phyloP scores from a whole-genome alignment of 2,113 vertebrate species.

The Notothenia rossii region DNA sequence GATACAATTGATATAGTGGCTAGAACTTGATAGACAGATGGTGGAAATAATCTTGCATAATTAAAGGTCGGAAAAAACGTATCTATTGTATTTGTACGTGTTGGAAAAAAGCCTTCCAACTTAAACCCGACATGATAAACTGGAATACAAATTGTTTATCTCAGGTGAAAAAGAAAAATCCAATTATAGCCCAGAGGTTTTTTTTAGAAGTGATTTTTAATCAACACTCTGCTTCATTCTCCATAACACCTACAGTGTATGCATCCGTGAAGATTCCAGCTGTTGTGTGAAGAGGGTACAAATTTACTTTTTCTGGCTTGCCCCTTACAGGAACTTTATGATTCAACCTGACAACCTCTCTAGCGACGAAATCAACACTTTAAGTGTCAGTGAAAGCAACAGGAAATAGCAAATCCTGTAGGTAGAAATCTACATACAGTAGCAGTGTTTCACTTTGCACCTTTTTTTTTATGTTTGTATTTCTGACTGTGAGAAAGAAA shows the following conservation, averaged over 20 bases:
- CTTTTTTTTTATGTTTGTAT: not conserved
- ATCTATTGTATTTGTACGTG: constrained; percentile 33
- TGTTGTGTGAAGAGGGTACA: not conserved
- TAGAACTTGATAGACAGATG: constrained; percentile 58
- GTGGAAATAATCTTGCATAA: constrained; percentile 66
- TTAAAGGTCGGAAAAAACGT: constrained; percentile 22
- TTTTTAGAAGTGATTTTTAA: constrained; percentile 10
- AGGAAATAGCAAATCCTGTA: not conserved
- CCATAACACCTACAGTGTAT: not conserved
- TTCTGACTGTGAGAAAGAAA: not conserved
- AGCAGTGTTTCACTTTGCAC: not conserved
- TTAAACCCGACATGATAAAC: constrained; percentile 31
- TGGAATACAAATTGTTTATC: constrained; percentile 27
- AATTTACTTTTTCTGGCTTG: not conserved
- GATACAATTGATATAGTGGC: constrained; percentile 42
- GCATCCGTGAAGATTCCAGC: not conserved
- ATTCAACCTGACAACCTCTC: not conserved
- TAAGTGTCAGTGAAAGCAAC: not conserved
- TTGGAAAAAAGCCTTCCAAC: constrained; percentile 20
- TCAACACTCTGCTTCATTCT: constrained; percentile 11
- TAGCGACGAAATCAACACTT: not conserved
- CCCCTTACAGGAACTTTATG: not conserved
- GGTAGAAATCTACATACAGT: not conserved
- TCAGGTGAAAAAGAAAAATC: constrained; percentile 44
- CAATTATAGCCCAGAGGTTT: constrained; percentile 14